phyloP scores from a whole-genome alignment of 2,113 vertebrate species.

The Mesitornis unicolor region DNA sequence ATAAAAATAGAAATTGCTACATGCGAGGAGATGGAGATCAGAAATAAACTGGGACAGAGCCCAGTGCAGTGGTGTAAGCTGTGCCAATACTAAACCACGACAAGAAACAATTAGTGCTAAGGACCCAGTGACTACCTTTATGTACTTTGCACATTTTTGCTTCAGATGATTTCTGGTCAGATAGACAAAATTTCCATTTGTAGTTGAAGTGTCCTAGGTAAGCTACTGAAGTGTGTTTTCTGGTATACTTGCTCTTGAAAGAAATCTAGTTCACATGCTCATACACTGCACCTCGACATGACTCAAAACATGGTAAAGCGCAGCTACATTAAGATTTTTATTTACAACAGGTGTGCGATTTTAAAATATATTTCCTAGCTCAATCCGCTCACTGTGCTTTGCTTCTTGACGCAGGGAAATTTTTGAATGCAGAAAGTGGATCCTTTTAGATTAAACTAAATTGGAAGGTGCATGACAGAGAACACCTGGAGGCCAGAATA shows the following conservation, averaged over 20 bases:
- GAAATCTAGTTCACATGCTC: not conserved
- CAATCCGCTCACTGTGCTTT: not conserved
- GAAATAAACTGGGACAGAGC: not conserved
- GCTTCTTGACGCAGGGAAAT: not conserved
- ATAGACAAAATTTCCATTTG: not conserved
- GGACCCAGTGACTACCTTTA: not conserved
- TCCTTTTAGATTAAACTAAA: not conserved
- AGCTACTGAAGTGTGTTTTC: not conserved
- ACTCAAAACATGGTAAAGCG: not conserved
- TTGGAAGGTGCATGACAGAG: not conserved
- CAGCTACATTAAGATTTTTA: not conserved
- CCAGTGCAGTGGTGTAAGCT: not conserved
- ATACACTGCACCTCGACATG: accelerated
- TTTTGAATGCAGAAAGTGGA: not conserved
- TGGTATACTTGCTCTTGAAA: not conserved
- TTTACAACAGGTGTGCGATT: not conserved
- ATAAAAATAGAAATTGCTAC: not conserved
- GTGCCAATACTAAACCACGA: not conserved
- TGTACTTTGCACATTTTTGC: not conserved
- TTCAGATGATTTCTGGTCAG: not conserved
- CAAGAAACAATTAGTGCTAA: not conserved
- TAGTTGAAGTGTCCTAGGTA: not conserved
- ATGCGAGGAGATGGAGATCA: not conserved
- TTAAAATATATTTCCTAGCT: not conserved
- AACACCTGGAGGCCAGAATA: not conserved